Evolutionary conservation across 2,113 vertebrate species (phyloP).

Genomic region (Cephalophus harveyi): DNA sequence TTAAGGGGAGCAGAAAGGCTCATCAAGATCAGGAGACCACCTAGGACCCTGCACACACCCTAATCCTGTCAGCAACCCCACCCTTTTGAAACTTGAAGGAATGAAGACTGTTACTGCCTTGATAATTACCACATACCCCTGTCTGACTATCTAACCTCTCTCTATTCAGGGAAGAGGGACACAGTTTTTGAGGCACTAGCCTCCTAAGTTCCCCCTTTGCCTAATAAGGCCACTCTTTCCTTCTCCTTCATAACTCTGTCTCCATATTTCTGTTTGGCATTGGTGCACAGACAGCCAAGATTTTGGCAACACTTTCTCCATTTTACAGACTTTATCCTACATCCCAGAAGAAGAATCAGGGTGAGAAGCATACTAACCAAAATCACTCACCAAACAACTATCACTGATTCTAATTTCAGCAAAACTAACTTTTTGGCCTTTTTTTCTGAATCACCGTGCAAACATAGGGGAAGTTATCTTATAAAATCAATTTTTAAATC

Average conservation of each 20-base stretch:
- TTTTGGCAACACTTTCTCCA: neutral
- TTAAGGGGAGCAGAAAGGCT: neutral
- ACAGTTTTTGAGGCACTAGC: neutral
- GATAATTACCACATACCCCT: neutral
- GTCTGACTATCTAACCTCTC: neutral
- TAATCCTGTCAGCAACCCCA: neutral
- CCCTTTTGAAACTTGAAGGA: neutral
- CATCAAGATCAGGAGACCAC: neutral
- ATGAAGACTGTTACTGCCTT: neutral
- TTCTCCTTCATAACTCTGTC: neutral
- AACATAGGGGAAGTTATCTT: neutral
- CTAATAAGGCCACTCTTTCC: neutral
- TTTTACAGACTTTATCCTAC: neutral
- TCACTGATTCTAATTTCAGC: neutral
- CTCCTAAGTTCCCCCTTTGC: neutral
- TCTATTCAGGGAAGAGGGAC: neutral
- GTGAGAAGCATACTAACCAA: neutral
- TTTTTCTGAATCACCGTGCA: neutral
- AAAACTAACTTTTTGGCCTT: neutral
- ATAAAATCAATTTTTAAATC: neutral
- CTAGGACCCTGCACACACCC: neutral
- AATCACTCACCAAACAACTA: neutral
- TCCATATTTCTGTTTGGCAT: neutral
- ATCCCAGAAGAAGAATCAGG: neutral
- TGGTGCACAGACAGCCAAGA: neutral